Percentiles rank a stretch among this genome's conserved stretches.
phyloP scores from a whole-genome alignment of 2,888 invertebrate genomes.

The Drosophila colorata region DNA sequence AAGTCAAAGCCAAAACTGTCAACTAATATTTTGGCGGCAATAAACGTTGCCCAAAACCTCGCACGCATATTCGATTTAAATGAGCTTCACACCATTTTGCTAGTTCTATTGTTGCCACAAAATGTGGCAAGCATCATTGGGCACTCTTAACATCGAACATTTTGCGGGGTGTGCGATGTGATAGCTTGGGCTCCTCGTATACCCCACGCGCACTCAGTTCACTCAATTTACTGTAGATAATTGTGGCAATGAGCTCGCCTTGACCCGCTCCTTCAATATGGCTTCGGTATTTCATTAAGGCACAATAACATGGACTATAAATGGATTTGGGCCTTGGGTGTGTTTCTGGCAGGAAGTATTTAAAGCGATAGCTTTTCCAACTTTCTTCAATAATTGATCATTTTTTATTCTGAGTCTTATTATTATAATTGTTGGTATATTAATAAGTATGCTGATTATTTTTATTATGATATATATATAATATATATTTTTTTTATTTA shows the following conservation, averaged over 20 bases:
- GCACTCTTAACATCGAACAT: conserved; percentile 22
- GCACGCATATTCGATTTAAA: conserved; percentile 22
- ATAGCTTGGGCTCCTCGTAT: conserved; percentile 6
- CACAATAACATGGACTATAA: background rate
- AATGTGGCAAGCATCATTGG: conserved; percentile 50
- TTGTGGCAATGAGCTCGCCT: conserved; percentile 45
- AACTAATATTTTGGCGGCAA: conserved; percentile 53
- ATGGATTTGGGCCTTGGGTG: background rate
- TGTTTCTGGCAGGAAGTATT: background rate
- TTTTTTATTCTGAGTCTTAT: background rate
- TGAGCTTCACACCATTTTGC: conserved; percentile 20
- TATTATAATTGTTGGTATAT: background rate
- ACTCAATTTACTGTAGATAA: conserved; percentile 60
- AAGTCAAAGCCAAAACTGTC: conserved; percentile 14
- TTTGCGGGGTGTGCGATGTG: conserved; percentile 16
- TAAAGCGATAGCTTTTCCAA: background rate
- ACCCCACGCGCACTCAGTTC: conserved; percentile 31
- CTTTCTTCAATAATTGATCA: background rate
- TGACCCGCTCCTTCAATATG: conserved; percentile 29
- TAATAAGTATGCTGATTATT: no score
- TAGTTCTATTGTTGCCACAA: conserved; percentile 49
- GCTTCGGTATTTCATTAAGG: conserved; percentile 38
- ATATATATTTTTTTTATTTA: no score
- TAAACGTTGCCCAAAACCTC: conserved; percentile 11
- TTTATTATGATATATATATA: no score